Evolutionary conservation across 2,113 vertebrate genomes (phyloP), one percentile per base, ranked within the genome.

Genomic region (Cygnus buccinator): DNA sequence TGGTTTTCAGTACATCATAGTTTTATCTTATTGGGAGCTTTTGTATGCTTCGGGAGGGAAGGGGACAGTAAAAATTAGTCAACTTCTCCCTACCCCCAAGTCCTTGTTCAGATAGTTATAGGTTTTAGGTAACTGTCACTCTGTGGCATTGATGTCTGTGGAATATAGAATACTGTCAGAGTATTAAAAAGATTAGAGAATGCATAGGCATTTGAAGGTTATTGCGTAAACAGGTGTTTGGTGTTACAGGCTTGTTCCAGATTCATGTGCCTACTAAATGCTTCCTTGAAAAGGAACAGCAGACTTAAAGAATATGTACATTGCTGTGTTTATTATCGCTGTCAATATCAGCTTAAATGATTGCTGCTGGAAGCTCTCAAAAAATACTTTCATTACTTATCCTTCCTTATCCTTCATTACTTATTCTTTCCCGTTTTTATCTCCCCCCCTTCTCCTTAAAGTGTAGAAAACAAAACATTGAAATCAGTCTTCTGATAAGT

Each of bases 371-470:
- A 63, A 78, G 52, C 31, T 5, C 29, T 58, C 2, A 57, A 72
- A 72, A 44, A 13, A 23, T 19, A 2, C 11, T 50, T 41, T 35
- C 11, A 4, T 9, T 62, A 11, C 74, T 80, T 26, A 25, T 43
- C 18, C 15, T 48, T 48, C 20, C 46, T 48, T 48, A 48, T 48
- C 46, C 20, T 48, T 48, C 46, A 48, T 48, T 20, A 48, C 20
- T 50, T 63, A 6, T 29, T 35, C 5, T 25, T 55, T 14, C 15
- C 21, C 4, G 11, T 52, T 48, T 50, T 37, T 20, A 14, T 35
- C 15, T 7, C 4, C 2, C 11, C 19, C 48, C 5, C 11, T 15
- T 16, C 12, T 19, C 3, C 4, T 0, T 8, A 11, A 19, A n/a
- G 5, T 31, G 3, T 9, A 79, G 31, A 72, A 33, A 11, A 61